Conservation (phyloP, 2,797 vertebrate species). For the Betta splendens region DNA sequence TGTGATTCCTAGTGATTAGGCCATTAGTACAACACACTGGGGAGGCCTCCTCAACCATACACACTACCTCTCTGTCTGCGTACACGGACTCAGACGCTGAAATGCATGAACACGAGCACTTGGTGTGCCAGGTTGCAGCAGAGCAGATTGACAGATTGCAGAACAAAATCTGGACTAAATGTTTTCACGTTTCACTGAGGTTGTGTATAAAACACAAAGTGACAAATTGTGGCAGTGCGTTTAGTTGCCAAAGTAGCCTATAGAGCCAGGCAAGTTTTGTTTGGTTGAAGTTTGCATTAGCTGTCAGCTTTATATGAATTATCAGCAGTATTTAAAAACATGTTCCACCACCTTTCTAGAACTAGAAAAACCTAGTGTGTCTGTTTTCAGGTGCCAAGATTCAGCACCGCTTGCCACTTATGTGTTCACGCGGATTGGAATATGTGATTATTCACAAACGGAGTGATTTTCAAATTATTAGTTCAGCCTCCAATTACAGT, state of each 20-base stretch:
- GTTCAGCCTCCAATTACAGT: constrained; percentile 45
- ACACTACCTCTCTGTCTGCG: constrained; percentile 75
- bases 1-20: constrained; percentile 79
- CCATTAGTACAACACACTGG: constrained; percentile 71
- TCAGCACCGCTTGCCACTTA: constrained; percentile 28
- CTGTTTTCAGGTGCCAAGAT: constrained; percentile 61
- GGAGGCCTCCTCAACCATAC: constrained; percentile 77
- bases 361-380: constrained; percentile 11
- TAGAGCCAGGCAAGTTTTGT: constrained; percentile 13
- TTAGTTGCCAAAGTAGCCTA: constrained; percentile 43
- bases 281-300: constrained; percentile 35
- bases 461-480: constrained; percentile 41
- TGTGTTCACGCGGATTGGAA: constrained; percentile 41
- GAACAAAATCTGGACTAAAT: constrained; percentile 23
- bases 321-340: constrained; percentile 27
- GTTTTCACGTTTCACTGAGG: constrained; percentile 14
- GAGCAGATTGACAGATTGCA: constrained; percentile 31
- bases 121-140: constrained; percentile 45
- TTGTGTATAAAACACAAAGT: constrained; percentile 34
- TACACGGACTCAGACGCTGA: constrained; percentile 56
- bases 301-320: too few species aligned
- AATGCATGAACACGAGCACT: constrained; percentile 54
- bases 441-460: constrained; percentile 34
- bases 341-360: constrained; percentile 1
- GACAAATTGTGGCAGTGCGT: constrained; percentile 26